Conservation (phyloP, 1,140 invertebrate species). For the Paracyclopina nana region DNA sequence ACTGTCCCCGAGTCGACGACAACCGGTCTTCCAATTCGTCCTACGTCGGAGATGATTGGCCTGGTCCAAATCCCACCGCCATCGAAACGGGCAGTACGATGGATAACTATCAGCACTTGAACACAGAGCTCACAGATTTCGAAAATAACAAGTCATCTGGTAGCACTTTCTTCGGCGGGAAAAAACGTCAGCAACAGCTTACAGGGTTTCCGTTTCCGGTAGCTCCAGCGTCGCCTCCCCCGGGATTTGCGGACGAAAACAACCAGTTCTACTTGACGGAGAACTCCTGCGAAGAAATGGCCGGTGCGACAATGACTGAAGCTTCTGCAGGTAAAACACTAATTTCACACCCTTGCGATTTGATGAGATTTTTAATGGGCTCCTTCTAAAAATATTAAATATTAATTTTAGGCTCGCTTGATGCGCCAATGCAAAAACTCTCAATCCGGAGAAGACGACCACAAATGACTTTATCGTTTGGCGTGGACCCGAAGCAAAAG, state of each 20-base stretch:
- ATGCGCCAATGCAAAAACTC: neutral
- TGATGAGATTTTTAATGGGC: neutral
- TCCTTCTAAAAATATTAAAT: too few relatives aligned
- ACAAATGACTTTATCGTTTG: slow-evolving; percentile 4
- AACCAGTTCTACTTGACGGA: slow-evolving; percentile 12
- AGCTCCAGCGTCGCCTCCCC: too few relatives aligned
- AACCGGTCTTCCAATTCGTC: neutral
- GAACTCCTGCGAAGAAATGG: neutral
- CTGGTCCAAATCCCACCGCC: neutral
- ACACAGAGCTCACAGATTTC: too few relatives aligned
- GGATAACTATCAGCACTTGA: neutral
- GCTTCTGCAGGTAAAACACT: neutral
- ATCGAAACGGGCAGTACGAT: neutral
- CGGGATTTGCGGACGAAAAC: neutral
- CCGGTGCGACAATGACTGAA: neutral
- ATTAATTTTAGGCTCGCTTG: neutral
- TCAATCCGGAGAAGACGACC: neutral
- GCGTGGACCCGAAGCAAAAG: neutral
- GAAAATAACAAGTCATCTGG: too few relatives aligned
- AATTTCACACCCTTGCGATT: neutral
- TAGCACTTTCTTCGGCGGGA: too few relatives aligned
- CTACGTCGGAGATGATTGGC: neutral
- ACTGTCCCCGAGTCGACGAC: neutral
- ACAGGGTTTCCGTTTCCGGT: too few relatives aligned
- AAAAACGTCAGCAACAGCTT: too few relatives aligned